phyloP scores from a whole-genome alignment of 2,888 invertebrate genomes.

The Nycteola revayana region DNA sequence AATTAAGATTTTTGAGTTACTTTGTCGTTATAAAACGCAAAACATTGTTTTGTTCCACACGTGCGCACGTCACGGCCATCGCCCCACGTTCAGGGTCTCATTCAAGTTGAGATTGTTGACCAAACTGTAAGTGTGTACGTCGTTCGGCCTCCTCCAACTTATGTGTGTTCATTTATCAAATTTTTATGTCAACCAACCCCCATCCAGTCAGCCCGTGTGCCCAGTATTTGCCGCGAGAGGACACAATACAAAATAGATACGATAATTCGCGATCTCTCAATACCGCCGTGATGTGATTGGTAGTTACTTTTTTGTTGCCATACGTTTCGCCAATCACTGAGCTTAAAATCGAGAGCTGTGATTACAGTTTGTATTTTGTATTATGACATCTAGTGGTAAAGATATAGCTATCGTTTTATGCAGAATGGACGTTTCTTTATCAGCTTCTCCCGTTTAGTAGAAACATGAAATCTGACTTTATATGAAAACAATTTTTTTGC shows the following conservation, averaged over 20 bases:
- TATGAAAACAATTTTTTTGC: slow-evolving; percentile 24
- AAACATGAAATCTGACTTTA: slow-evolving; percentile 20
- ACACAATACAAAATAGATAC: no score
- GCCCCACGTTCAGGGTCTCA: slow-evolving; percentile 71
- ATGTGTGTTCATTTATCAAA: slow-evolving; percentile 72
- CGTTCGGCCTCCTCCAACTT: slow-evolving; percentile 62
- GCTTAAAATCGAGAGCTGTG: no score
- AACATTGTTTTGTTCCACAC: slow-evolving; percentile 77
- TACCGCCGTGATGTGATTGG: no score
- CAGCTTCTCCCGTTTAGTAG: slow-evolving; percentile 48
- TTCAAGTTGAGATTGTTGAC: slow-evolving; percentile 78
- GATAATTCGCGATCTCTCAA: no score
- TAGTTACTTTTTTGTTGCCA: no score
- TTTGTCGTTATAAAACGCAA: slow-evolving; percentile 54
- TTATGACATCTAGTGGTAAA: no score
- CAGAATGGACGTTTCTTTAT: slow-evolving; percentile 57
- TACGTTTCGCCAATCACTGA: no score
- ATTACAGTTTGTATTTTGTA: no score
- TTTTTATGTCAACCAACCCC: slow-evolving; percentile 59
- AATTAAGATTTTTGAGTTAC: slow-evolving; percentile 27
- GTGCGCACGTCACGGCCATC: slow-evolving; percentile 62
- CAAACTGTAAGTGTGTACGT: slow-evolving; percentile 81
- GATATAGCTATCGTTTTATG: slow-evolving; percentile 64
- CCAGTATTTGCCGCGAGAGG: no score
- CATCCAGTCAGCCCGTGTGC: slow-evolving; percentile 61